Evolutionary conservation across 2,113 vertebrate species (phyloP).

Genomic region (Sialia sialis): DNA sequence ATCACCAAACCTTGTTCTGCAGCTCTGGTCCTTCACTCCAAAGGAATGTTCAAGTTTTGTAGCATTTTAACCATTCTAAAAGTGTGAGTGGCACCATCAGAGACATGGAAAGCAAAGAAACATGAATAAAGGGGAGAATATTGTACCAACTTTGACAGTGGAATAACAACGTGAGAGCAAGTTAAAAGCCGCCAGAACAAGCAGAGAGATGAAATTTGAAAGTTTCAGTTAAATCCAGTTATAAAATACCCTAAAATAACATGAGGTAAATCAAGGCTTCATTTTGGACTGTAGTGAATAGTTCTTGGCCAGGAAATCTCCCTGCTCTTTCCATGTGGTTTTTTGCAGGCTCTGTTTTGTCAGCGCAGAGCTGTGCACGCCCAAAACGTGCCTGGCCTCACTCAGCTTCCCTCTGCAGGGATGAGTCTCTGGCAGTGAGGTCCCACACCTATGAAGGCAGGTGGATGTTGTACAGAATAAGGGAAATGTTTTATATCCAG

Average conservation of each 20-base stretch:
- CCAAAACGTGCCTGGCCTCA: background rate
- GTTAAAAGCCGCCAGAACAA: background rate
- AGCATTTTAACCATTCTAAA: background rate
- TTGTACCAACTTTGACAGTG: background rate
- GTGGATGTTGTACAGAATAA: background rate
- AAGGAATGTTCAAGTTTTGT: background rate
- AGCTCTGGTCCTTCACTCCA: background rate
- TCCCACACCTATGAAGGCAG: background rate
- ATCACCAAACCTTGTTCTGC: background rate
- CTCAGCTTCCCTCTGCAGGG: background rate
- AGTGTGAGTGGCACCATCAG: background rate
- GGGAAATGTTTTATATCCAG: background rate
- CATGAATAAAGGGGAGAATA: background rate
- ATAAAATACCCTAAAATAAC: background rate
- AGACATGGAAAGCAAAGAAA: background rate
- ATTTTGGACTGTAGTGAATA: background rate
- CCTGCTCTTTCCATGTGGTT: background rate
- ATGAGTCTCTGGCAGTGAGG: background rate
- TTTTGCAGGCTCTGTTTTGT: background rate
- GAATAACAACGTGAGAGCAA: fast-evolving
- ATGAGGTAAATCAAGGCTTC: background rate
- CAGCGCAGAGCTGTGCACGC: background rate
- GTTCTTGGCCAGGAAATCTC: background rate
- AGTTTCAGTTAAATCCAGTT: background rate
- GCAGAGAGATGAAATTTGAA: background rate